Evolutionary conservation across 1,140 invertebrate species (phyloP).

Genomic region (Drosophila baimaii): DNA sequence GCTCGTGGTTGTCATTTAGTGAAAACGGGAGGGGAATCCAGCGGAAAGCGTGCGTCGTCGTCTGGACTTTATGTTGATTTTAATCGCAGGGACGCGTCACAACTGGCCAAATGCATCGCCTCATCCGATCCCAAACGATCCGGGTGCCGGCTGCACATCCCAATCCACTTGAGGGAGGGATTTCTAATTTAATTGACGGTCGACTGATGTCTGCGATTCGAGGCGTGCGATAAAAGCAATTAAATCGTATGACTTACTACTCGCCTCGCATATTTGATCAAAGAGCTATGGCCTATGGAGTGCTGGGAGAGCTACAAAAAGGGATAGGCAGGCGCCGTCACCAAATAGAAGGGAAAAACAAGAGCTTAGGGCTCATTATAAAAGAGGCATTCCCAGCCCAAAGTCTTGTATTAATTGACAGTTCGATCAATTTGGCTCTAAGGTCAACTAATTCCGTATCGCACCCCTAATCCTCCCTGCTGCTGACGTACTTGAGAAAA

Average conservation of each 20-base stretch:
- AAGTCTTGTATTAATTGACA: slow-evolving; percentile 23
- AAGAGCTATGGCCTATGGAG: neutral
- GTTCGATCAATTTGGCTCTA: slow-evolving; percentile 33
- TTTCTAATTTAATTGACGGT: slow-evolving; percentile 63
- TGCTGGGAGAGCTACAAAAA: neutral
- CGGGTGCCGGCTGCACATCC: slow-evolving; percentile 1
- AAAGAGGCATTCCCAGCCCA: slow-evolving; percentile 18
- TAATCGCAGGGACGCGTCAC: slow-evolving; percentile 59
- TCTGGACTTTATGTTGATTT: slow-evolving; percentile 59
- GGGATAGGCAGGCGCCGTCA: slow-evolving; percentile 20
- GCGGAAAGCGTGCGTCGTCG: slow-evolving; percentile 26
- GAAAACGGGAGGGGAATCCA: slow-evolving; percentile 17
- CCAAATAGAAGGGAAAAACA: neutral
- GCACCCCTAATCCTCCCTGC: slow-evolving; percentile 40
- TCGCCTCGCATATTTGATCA: slow-evolving; percentile 46
- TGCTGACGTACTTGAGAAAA: slow-evolving; percentile 23
- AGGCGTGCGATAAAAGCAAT: slow-evolving; percentile 62
- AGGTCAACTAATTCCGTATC: slow-evolving; percentile 29
- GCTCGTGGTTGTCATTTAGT: slow-evolving; percentile 55
- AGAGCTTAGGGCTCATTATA: neutral
- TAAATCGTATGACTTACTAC: slow-evolving; percentile 62
- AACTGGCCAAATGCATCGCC: slow-evolving; percentile 56
- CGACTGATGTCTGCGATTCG: slow-evolving; percentile 53
- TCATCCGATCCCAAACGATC: slow-evolving; percentile 9
- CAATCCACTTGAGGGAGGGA: slow-evolving; percentile 1